Percentiles rank a stretch among this genome's conserved stretches.
Evolutionary conservation across 1,140 invertebrate genomes (phyloP).

Genomic region (Oncopodura yosiiana): DNA sequence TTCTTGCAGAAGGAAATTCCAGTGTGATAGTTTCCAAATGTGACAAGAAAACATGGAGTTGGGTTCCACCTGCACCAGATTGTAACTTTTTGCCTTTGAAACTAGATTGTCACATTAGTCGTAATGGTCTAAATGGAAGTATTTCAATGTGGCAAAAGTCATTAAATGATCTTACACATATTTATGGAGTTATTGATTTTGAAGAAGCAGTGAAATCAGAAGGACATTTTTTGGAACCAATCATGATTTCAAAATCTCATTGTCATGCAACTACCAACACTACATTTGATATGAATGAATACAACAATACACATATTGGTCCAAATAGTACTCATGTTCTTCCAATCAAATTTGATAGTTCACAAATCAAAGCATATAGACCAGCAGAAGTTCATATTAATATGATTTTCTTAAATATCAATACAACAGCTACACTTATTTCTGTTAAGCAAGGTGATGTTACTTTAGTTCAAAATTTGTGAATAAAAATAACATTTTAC

Average conservation of each 20-base stretch:
- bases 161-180: conserved; percentile 1
- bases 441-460: conserved; percentile 21
- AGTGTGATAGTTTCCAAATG: conserved; percentile 18
- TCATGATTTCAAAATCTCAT: conserved; percentile 6
- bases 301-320: background rate
- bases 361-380: conserved; percentile 17
- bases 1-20: conserved; percentile 12
- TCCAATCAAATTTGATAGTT: conserved; percentile 15
- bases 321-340: background rate
- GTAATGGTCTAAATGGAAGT: conserved; percentile 16
- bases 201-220: conserved; percentile 13
- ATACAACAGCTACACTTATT: conserved; percentile 20
- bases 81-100: conserved; percentile 19
- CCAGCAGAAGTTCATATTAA: conserved; percentile 23
- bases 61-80: conserved; percentile 27
- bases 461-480: conserved; percentile 25
- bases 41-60: conserved; percentile 18
- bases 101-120: conserved; percentile 19
- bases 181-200: conserved; percentile 22
- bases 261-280: conserved; percentile 2
- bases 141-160: conserved; percentile 27
- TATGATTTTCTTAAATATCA: conserved; percentile 27
- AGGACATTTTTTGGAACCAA: conserved; percentile 20
- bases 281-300: background rate
- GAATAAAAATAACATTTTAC: too few species aligned